Evolutionary conservation across 1,140 invertebrate species (phyloP).

Genomic region (Zaprionus camerounensis): DNA sequence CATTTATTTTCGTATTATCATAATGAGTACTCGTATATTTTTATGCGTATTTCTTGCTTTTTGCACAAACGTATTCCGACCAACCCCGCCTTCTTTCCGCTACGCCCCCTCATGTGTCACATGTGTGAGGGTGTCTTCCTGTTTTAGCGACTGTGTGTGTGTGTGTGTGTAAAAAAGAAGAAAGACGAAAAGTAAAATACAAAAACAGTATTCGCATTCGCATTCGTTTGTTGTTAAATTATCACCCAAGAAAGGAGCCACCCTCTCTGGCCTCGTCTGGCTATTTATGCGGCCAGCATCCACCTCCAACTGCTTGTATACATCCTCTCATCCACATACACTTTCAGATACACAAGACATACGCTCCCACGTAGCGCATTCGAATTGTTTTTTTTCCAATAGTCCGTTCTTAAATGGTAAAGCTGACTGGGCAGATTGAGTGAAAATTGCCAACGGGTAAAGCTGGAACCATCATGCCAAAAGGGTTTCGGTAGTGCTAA

Average conservation of each 20-base stretch:
- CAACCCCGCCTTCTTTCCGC: conserved; percentile 26
- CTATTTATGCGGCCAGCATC: conserved; percentile 62
- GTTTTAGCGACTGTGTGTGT: conserved; percentile 9
- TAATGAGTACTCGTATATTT: conserved; percentile 83
- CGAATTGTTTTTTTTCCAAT: conserved; percentile 44
- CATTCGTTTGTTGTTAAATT: conserved; percentile 79
- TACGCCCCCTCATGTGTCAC: conserved; percentile 32
- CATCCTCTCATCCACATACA: conserved; percentile 1
- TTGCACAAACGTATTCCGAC: conserved; percentile 52
- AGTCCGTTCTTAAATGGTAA: conserved; percentile 10
- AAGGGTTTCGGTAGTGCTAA: not conserved
- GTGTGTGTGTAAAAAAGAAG: conserved; percentile 56
- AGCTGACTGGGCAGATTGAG: conserved; percentile 1
- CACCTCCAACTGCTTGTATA: conserved; percentile 36
- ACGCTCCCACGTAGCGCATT: conserved; percentile 13
- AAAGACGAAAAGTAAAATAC: conserved; percentile 54
- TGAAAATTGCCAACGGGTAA: conserved; percentile 14
- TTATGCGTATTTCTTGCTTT: conserved; percentile 81
- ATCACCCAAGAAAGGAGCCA: conserved; percentile 64
- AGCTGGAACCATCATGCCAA: not conserved
- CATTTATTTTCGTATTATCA: conserved; percentile 84
- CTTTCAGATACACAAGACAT: conserved; percentile 12
- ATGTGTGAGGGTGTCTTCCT: conserved; percentile 43
- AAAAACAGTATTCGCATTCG: conserved; percentile 70
- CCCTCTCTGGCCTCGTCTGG: conserved; percentile 36